phyloP scores from a whole-genome alignment of 2,888 invertebrate genomes.

The Stenoptilia bipunctidactyla region DNA sequence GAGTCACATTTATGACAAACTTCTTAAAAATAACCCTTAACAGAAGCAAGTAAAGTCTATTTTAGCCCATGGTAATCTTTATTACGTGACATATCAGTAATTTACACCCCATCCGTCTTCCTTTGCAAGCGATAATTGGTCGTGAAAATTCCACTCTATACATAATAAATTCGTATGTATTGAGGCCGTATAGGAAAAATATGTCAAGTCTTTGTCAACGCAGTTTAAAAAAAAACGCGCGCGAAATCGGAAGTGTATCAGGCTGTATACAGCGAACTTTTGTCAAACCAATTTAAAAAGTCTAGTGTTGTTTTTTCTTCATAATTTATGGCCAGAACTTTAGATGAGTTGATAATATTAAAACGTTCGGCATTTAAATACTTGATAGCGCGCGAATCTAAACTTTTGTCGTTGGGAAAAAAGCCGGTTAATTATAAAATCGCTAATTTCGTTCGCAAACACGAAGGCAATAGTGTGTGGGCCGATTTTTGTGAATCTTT shows the following conservation, averaged over 20 bases:
- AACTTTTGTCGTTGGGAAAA: constrained; percentile 37
- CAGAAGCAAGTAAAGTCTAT: too few relatives aligned
- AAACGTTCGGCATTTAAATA: constrained; percentile 41
- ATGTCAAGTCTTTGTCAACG: too few relatives aligned
- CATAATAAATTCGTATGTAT: not conserved
- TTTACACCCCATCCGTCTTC: constrained; percentile 24
- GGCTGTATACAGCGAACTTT: too few relatives aligned
- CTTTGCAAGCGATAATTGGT: constrained; percentile 28
- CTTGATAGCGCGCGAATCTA: constrained; percentile 41
- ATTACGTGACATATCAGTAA: constrained; percentile 6
- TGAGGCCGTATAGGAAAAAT: not conserved
- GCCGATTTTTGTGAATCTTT: constrained; percentile 37
- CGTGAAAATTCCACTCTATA: constrained; percentile 29
- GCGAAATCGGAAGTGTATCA: too few relatives aligned
- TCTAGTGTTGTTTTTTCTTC: constrained; percentile 1
- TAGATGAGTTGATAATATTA: constrained; percentile 45
- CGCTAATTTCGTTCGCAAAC: constrained; percentile 34
- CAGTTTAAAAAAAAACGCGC: too few relatives aligned
- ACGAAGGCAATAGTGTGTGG: constrained; percentile 37
- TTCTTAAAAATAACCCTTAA: too few relatives aligned
- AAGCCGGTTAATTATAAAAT: constrained; percentile 50
- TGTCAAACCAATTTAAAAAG: too few relatives aligned
- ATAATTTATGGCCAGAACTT: constrained; percentile 41
- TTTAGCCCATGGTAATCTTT: too few relatives aligned
- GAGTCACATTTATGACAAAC: too few relatives aligned